A percentile compares a stretch with the other conserved stretches of the same genome.
Conservation (phyloP, 2,113 vertebrate species). For the Crotophaga sulcirostris region DNA sequence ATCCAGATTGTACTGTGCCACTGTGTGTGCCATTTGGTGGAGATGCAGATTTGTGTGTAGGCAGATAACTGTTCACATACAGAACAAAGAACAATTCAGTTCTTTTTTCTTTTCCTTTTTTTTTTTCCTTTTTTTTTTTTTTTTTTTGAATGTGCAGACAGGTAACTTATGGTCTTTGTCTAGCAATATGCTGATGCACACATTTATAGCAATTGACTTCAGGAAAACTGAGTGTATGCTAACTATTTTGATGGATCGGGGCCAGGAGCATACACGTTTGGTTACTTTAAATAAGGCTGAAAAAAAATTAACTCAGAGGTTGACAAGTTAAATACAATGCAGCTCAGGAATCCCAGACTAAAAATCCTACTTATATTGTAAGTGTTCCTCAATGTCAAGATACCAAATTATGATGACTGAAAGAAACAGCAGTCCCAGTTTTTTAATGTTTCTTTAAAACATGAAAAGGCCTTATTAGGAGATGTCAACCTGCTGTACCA, state of each 20-base stretch:
- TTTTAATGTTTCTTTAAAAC: not conserved
- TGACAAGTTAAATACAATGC: not conserved
- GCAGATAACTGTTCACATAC: not conserved
- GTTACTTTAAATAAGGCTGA: not conserved
- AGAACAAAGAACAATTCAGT: not conserved
- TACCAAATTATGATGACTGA: not conserved
- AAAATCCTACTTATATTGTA: not conserved
- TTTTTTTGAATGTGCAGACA: not conserved
- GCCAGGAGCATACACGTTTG: not conserved
- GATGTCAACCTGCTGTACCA: not conserved
- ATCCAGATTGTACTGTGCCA: not conserved
- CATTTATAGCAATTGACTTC: not conserved
- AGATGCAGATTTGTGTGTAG: not conserved
- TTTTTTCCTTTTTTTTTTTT: too few relatives aligned
- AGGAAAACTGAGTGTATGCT: not conserved
- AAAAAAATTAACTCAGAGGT: not conserved
- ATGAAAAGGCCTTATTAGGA: not conserved
- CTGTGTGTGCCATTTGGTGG: fast-evolving
- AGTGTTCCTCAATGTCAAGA: not conserved
- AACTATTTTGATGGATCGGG: not conserved
- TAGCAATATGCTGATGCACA: not conserved
- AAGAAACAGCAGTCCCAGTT: not conserved
- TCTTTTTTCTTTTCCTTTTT: not conserved
- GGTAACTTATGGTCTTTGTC: conserved; percentile 29
- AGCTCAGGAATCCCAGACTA: not conserved